phyloP scores from a whole-genome alignment of 2,888 invertebrate genomes.

The Platycheirus rosarum region DNA sequence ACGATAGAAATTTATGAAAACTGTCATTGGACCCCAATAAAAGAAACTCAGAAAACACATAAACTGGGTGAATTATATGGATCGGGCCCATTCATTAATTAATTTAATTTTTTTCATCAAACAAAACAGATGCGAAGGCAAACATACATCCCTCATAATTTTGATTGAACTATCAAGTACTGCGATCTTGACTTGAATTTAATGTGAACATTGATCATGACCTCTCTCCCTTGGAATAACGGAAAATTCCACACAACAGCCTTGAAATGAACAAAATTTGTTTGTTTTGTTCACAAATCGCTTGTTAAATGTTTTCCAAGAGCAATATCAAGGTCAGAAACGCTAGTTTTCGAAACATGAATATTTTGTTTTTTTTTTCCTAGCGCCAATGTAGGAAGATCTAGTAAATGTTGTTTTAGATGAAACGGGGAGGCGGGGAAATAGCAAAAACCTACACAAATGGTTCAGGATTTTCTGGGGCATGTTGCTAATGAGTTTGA shows the following conservation, averaged over 20 bases:
- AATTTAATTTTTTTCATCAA: conserved; percentile 13
- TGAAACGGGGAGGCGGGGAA: no score
- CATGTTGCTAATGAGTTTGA: not conserved
- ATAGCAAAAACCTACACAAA: conserved; percentile 8
- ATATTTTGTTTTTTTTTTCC: not conserved
- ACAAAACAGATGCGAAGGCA: conserved; percentile 14
- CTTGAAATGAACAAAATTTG: conserved; percentile 2
- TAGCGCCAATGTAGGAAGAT: not conserved
- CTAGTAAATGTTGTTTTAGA: not conserved
- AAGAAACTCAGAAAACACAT: conserved; percentile 3
- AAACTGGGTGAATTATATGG: conserved; percentile 13
- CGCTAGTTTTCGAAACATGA: conserved; percentile 21
- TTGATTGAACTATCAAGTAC: conserved; percentile 30
- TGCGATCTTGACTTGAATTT: conserved; percentile 14
- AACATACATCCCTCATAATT: conserved; percentile 11
- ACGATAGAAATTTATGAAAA: conserved; percentile 36
- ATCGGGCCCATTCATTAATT: conserved; percentile 24
- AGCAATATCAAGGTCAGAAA: conserved; percentile 20
- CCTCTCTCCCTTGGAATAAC: not conserved
- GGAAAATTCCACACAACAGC: conserved; percentile 16
- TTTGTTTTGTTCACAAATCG: conserved; percentile 18
- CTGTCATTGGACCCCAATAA: conserved; percentile 46
- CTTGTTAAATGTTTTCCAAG: conserved; percentile 16
- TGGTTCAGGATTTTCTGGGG: not conserved
- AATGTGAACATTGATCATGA: conserved; percentile 25